Evolutionary conservation across 2,797 vertebrate species (phyloP).

Genomic region (Spondyliosoma cantharus): DNA sequence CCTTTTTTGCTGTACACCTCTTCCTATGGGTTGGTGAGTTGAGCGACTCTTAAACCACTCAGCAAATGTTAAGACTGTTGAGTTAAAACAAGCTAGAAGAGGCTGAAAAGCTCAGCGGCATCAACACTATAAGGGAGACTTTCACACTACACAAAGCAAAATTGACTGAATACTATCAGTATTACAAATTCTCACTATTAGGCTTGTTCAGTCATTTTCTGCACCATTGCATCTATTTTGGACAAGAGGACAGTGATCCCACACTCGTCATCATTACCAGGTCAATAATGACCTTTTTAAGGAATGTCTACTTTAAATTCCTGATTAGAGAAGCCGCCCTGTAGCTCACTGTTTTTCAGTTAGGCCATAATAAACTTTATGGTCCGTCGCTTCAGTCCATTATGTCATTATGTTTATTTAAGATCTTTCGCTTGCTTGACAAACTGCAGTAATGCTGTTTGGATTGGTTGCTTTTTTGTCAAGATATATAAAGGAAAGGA

Average conservation of each 20-base stretch:
- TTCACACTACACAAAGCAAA: background rate
- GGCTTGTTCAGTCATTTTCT: background rate
- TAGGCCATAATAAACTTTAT: conserved; percentile 36
- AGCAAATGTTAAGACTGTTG: background rate
- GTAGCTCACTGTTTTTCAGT: conserved; percentile 14
- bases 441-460: conserved; percentile 7
- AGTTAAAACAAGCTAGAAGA: background rate
- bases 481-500: conserved; percentile 2
- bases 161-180: background rate
- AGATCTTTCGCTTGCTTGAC: conserved; percentile 23
- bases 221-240: background rate
- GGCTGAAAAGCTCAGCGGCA: background rate
- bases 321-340: background rate
- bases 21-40: background rate
- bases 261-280: conserved; percentile 19
- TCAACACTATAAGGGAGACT: background rate
- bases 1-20: background rate
- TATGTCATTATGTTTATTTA: conserved; percentile 13
- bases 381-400: background rate
- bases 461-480: background rate
- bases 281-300: conserved; percentile 46
- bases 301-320: conserved; percentile 38
- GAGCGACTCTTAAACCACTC: too few relatives aligned
- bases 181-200: background rate
- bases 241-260: background rate